Evolutionary conservation across 1,140 invertebrate species (phyloP).

Genomic region (Glossosoma conforme): DNA sequence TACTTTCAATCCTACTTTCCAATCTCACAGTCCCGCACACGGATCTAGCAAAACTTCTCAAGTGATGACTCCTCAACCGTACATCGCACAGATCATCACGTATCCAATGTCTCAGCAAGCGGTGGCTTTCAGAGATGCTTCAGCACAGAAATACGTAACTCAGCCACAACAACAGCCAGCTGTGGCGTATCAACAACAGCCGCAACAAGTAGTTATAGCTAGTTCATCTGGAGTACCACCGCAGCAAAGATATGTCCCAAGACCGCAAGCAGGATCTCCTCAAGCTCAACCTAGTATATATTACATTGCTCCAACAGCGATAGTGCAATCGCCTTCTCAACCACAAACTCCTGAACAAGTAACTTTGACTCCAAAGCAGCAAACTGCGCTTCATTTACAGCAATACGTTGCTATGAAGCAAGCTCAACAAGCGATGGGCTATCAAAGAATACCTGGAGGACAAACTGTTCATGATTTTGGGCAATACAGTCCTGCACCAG

Average conservation of each 20-base stretch:
- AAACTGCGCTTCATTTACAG: slow-evolving; percentile 46
- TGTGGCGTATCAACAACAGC: slow-evolving; percentile 38
- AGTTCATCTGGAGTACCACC: slow-evolving; percentile 36
- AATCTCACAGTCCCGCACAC: slow-evolving; percentile 48
- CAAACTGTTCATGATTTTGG: slow-evolving; percentile 25
- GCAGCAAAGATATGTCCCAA: slow-evolving; percentile 33
- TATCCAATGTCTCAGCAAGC: slow-evolving; percentile 48
- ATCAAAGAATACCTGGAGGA: slow-evolving; percentile 37
- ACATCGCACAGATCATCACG: slow-evolving; percentile 47
- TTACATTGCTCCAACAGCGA: slow-evolving; percentile 41
- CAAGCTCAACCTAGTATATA: slow-evolving; percentile 41
- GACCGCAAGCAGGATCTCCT: slow-evolving; percentile 19
- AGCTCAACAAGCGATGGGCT: slow-evolving; percentile 48
- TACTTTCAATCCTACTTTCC: slow-evolving; percentile 51
- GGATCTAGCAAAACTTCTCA: slow-evolving; percentile 26
- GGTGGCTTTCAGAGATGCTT: slow-evolving; percentile 33
- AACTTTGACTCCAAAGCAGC: slow-evolving; percentile 42
- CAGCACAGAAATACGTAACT: slow-evolving; percentile 44
- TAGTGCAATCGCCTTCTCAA: slow-evolving; percentile 5
- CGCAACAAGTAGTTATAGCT: slow-evolving; percentile 25
- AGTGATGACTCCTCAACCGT: slow-evolving; percentile 37
- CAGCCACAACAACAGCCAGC: slow-evolving; percentile 44
- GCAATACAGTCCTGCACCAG: slow-evolving; percentile 20
- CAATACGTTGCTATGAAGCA: slow-evolving; percentile 52
- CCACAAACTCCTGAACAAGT: slow-evolving; percentile 32